Evolutionary conservation across 1,140 invertebrate species (phyloP).

Genomic region (Trypoxylus dichotomus): DNA sequence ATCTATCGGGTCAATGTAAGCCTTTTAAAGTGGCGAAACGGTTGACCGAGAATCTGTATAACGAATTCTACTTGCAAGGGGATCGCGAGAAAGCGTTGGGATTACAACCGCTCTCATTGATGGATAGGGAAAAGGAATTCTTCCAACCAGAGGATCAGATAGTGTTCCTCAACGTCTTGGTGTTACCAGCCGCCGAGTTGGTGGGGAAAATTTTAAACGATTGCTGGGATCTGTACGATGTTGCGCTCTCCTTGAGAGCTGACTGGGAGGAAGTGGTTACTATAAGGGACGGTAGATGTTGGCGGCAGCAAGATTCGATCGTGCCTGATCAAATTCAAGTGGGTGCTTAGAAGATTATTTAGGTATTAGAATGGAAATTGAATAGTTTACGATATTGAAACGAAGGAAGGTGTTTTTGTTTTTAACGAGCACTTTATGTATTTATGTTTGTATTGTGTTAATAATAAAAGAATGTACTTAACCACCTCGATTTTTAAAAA

Average conservation of each 20-base stretch:
- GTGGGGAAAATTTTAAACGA: background rate
- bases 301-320: background rate
- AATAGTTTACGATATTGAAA: too few relatives aligned
- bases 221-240: background rate
- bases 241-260: background rate
- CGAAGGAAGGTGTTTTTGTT: too few relatives aligned
- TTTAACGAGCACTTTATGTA: too few relatives aligned
- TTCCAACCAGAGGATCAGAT: slow-evolving; percentile 58
- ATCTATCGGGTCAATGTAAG: slow-evolving; percentile 57
- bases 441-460: too few relatives aligned
- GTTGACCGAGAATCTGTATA: slow-evolving; percentile 54
- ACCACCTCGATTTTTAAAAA: too few relatives aligned
- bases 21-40: slow-evolving; percentile 55
- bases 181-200: slow-evolving; percentile 55
- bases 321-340: background rate
- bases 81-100: slow-evolving; percentile 56
- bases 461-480: too few relatives aligned
- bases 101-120: slow-evolving; percentile 56
- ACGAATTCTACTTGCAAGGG: slow-evolving; percentile 49
- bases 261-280: background rate
- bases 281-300: background rate
- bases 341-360: too few relatives aligned
- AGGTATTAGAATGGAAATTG: too few relatives aligned
- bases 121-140: slow-evolving; percentile 54
- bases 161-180: slow-evolving; percentile 56